phyloP scores from a whole-genome alignment of 2,888 invertebrate species.

The Halocaridina rubra region DNA sequence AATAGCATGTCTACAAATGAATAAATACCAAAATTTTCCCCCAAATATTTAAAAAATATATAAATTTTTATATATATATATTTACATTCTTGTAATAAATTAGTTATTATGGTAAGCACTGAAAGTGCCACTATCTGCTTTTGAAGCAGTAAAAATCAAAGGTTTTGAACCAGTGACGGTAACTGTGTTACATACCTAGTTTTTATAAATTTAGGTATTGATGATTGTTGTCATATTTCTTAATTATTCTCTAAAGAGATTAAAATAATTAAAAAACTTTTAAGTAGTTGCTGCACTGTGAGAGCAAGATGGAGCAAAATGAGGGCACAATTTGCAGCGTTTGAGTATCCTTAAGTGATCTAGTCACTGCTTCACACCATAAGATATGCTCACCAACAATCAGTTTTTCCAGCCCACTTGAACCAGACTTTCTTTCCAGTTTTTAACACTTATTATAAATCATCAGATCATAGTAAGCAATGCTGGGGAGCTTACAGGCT shows the following conservation, averaged over 20 bases:
- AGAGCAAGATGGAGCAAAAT: constrained; percentile 16
- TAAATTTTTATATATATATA: constrained; percentile 61
- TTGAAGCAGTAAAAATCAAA: constrained; percentile 58
- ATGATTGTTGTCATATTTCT: constrained; percentile 60
- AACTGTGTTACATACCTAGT: constrained; percentile 60
- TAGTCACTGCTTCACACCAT: constrained; percentile 57
- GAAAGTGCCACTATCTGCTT: constrained; percentile 57
- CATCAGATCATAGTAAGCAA: too few species aligned
- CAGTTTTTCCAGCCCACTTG: constrained; percentile 51
- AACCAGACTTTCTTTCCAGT: constrained; percentile 18
- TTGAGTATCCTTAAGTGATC: constrained; percentile 60
- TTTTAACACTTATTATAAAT: too few species aligned
- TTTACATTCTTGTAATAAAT: constrained; percentile 60
- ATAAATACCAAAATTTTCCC: constrained; percentile 59
- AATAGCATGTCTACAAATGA: constrained; percentile 50
- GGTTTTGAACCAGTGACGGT: constrained; percentile 59
- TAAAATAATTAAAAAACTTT: constrained; percentile 44
- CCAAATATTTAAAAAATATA: constrained; percentile 55
- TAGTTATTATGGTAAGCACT: constrained; percentile 57
- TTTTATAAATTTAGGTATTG: constrained; percentile 58
- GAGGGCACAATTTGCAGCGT: constrained; percentile 40
- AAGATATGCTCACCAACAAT: constrained; percentile 50
- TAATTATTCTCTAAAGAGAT: constrained; percentile 57
- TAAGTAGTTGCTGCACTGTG: constrained; percentile 35
- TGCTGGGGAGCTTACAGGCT: too few species aligned